Evolutionary conservation across 2,797 vertebrate species (phyloP).

Genomic region (Petrocephalus schoutedeni): DNA sequence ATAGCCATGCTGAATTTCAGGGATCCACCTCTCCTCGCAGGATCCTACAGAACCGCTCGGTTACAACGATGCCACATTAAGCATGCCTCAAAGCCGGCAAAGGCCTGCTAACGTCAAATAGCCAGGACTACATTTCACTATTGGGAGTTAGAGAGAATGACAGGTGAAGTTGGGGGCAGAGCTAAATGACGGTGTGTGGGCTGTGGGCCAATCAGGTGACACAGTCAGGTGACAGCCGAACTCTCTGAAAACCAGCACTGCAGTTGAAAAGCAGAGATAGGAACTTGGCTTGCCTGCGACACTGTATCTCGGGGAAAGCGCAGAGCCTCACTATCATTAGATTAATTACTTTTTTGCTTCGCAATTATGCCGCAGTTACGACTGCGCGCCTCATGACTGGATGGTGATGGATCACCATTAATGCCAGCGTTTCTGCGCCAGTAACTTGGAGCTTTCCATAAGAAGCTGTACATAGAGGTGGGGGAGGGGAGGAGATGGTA

Average conservation of each 20-base stretch:
- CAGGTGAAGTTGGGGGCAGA: not conserved
- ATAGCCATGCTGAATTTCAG: not conserved
- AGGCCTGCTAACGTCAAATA: not conserved
- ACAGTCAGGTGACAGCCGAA: not conserved
- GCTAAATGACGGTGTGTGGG: not conserved
- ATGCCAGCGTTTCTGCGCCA: not conserved
- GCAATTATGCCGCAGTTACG: slow-evolving; percentile 12
- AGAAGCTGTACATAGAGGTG: not conserved
- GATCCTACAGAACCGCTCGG: not conserved
- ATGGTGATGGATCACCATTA: not conserved
- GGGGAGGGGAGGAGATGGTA: not conserved
- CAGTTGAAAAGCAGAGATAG: not conserved
- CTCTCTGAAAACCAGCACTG: not conserved
- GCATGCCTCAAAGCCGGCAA: not conserved
- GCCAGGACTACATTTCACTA: not conserved
- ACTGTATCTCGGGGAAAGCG: not conserved
- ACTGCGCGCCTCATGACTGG: not conserved
- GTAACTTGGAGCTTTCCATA: not conserved
- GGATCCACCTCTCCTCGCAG: not conserved
- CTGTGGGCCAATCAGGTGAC: not conserved
- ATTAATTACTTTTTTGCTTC: slow-evolving; percentile 16
- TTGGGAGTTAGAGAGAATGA: not conserved
- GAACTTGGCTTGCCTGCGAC: not conserved
- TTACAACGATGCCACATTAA: not conserved
- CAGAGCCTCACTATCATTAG: slow-evolving; percentile 13